These are phyloP conservation scores for Chiloscyllium punctatum DNA, from an alignment of 2,797 vertebrate genomes.

Conservation along the genomic window DNA sequence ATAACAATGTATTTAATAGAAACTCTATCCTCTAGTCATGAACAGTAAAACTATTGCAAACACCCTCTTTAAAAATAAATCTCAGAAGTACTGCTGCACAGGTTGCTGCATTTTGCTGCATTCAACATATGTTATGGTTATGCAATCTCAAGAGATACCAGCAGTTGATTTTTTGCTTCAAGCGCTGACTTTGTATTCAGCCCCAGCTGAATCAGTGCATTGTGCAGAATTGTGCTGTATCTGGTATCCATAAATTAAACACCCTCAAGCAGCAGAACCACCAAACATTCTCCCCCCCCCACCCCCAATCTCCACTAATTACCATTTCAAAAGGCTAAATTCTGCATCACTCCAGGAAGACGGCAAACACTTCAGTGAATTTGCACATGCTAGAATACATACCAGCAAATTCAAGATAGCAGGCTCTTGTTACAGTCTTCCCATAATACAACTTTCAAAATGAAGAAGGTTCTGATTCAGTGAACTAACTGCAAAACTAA, in stretches of 20 bases:
- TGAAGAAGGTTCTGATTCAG: not conserved
- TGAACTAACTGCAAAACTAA: slow-evolving; percentile 27
- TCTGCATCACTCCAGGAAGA: not conserved
- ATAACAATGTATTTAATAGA: not conserved
- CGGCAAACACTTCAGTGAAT: not conserved
- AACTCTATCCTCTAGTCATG: not conserved
- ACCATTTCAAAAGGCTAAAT: not conserved
- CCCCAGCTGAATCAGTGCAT: not conserved
- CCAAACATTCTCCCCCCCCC: not conserved
- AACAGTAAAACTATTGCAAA: not conserved
- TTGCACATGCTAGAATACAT: not conserved
- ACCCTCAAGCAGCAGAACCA: not conserved
- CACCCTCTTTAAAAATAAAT: not conserved
- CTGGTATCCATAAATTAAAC: slow-evolving; percentile 2
- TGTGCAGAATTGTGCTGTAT: not conserved
- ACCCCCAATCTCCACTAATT: not conserved
- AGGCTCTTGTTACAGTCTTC: not conserved
- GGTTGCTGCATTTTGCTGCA: not conserved
- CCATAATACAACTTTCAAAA: not conserved
- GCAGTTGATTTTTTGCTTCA: not conserved
- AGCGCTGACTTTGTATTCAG: not conserved
- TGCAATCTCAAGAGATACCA: not conserved
- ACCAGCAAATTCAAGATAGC: not conserved
- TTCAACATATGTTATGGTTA: not conserved
- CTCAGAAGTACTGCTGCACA: not conserved